Percentiles rank a stretch among this genome's conserved stretches.
phyloP scores from a whole-genome alignment of 1,140 invertebrate genomes.

The Helicoverpa armigera region DNA sequence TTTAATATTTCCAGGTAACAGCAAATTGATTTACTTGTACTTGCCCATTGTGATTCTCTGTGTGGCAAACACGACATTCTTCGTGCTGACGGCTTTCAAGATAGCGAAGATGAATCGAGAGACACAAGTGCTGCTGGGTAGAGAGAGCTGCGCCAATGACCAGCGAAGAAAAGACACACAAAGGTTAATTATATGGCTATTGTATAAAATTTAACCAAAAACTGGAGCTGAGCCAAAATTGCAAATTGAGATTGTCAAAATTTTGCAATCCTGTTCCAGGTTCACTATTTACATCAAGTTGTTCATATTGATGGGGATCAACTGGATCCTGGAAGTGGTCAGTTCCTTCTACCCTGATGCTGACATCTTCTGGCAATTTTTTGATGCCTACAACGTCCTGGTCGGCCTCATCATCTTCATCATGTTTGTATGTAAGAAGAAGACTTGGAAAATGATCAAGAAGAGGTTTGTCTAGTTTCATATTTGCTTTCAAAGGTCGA shows the following conservation, averaged over 20 bases:
- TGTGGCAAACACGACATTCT: constrained; percentile 74
- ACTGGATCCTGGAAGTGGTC: constrained; percentile 79
- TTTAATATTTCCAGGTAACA: constrained; percentile 65
- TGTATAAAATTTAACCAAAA: too few species aligned
- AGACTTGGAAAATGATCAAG: constrained; percentile 79
- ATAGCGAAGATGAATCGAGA: constrained; percentile 74
- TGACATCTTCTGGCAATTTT: constrained; percentile 64
- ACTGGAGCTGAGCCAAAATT: neutral
- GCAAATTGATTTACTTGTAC: constrained; percentile 75
- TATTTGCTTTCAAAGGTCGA: neutral
- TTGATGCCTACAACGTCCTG: constrained; percentile 79
- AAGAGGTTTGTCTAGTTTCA: constrained; percentile 71
- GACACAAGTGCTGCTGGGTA: constrained; percentile 73
- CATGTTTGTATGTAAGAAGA: constrained; percentile 86
- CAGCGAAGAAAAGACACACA: constrained; percentile 74
- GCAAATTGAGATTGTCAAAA: neutral
- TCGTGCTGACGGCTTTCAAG: constrained; percentile 74
- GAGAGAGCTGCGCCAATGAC: constrained; percentile 75
- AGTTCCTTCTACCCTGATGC: constrained; percentile 69
- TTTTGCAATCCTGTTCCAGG: constrained; percentile 61
- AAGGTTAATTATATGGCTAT: constrained; percentile 59
- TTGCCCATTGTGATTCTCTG: constrained; percentile 73
- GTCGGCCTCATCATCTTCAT: constrained; percentile 84
- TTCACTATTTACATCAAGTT: constrained; percentile 77
- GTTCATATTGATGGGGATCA: constrained; percentile 81